Evolutionary conservation across 1,140 invertebrate genomes (phyloP).

Genomic region (Drosophila azteca): DNA sequence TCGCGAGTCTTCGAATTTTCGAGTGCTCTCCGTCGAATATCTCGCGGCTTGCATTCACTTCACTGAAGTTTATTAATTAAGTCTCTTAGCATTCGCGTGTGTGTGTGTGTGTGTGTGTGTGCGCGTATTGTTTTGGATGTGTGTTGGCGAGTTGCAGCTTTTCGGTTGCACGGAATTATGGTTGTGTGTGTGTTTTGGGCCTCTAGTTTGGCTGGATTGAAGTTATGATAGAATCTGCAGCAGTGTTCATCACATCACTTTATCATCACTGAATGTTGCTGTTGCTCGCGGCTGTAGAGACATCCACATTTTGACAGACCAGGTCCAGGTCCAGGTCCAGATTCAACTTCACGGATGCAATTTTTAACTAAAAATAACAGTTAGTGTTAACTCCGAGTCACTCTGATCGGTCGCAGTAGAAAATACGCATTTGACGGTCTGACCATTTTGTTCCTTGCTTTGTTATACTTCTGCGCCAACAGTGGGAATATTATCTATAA

Average conservation of each 20-base stretch:
- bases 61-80: conserved; percentile 30
- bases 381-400: conserved; percentile 62
- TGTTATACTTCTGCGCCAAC: conserved; percentile 75
- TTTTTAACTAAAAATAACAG: conserved; percentile 79
- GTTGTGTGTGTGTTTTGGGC: conserved; percentile 14
- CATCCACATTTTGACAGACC: conserved; percentile 55
- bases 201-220: conserved; percentile 25
- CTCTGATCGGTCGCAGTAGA: conserved; percentile 61
- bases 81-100: conserved; percentile 3
- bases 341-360: conserved; percentile 65
- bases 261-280: conserved; percentile 37
- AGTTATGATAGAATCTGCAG: conserved; percentile 6
- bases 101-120: conserved; percentile 32
- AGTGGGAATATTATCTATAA: conserved; percentile 79
- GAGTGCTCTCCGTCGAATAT: conserved; percentile 17
- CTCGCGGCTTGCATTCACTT: conserved; percentile 33
- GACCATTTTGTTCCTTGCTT: conserved; percentile 71
- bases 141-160: too few relatives aligned
- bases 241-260: conserved; percentile 20
- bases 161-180: conserved; percentile 1
- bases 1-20: conserved; percentile 9
- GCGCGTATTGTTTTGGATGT: conserved; percentile 13
- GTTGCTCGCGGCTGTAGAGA: conserved; percentile 27
- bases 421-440: conserved; percentile 73
- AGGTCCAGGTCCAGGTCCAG: conserved; percentile 34